Base-by-base conservation (phyloP, 35 echinoderm and acorn worm genomes). In the Ophioderma brevispina region DNA sequence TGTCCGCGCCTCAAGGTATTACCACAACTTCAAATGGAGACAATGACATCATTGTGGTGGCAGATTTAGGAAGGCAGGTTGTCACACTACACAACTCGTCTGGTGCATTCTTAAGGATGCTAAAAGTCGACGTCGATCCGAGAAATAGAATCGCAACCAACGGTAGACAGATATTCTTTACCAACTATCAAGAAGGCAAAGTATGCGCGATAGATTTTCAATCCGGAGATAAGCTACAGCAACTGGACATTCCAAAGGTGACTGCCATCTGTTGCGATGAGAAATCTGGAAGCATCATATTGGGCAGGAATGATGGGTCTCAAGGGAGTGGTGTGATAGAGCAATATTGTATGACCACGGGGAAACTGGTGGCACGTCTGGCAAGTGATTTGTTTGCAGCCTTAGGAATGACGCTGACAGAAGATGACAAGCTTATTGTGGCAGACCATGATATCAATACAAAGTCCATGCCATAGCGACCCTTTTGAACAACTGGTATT, bases 381-480 rank as follows among this genome's bases (percentile, higher is more conserved):
- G 59, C 28, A 30, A 25, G 17, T 70, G 59, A 25, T 30, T 30
- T 70, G n/a, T 70, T 15, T 70, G 59, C 59, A 13, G 15, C 59
- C 10, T 25, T 70, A 70, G 59, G 59, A 30, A 70, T 70, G 59
- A 70, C 59, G 10, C 23, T 70, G 15, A 25, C 59, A 4, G 59
- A 70, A 2, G 59, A 70, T 30, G 17, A 70, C 28, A 18, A 70
- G 2, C 28, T 70, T 18, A 70, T 70, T 70, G 59, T 70, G 1
- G 59, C 59, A 15, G 59, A 70, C n/a, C n/a, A 70, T 70, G 59
- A 70, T 70, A 70, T 70, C 89, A 70, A 23, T 83, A n/a, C 13
- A 28, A 13, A 8, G 89, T 90, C 38, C 37, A 15, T 50, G 75
- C 80, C 13, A 80, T 81, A 33, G n/a, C n/a, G n/a, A n/a, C n/a